Base-by-base conservation (phyloP, 2,797 vertebrate species). In the Eulemur mongoz region DNA sequence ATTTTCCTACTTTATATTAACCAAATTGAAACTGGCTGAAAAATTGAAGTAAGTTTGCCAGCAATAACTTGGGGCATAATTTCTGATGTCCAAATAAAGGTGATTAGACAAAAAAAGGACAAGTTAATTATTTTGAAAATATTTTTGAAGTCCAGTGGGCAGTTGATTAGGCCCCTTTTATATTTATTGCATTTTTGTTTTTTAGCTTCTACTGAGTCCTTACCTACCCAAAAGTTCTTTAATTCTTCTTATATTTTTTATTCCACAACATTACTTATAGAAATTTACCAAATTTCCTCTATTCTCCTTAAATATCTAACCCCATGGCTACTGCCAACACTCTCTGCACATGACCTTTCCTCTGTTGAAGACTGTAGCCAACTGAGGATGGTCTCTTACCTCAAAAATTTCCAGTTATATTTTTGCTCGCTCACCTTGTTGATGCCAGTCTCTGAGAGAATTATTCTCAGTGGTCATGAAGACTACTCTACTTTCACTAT, bases 1-100 rank as follows among this genome's bases (percentile, higher is more conserved):
- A 75, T 57, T 94, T 96, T 95, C 17, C 88, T 96, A 52, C 32
- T 92, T 98, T 96, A 92, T 92, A 94, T 94, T 96, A 75, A 98
- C 72, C 94, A 97, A 97, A 98, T 79, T 93, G 76, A 17, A 97
- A 78, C 72, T 92, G 89, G 91, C 97, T 97, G 92, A 80, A 93
- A 98, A 95, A 93, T 73, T 48, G 63, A 91, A 40, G 38, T 95
- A 88, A 96, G 93, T 95, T 96, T 94, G 52, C 86, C 96, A 98
- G 92, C 96, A 61, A 86, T 4, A 50, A 94, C 96, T 97, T 81
- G 17, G 93, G 81, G 61, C 79, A 35, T 70, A 78, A 23, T 95
- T 97, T 97, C 78, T 92, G 72, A 67, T 69, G 45, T 76, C 96
- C 1, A 2, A 92, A 78, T 96, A 95, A 52, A 92, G 90, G 76